These are phyloP conservation scores for Eurypyga helias DNA, from an alignment of 2,113 vertebrate genomes.

Conservation along the genomic window DNA sequence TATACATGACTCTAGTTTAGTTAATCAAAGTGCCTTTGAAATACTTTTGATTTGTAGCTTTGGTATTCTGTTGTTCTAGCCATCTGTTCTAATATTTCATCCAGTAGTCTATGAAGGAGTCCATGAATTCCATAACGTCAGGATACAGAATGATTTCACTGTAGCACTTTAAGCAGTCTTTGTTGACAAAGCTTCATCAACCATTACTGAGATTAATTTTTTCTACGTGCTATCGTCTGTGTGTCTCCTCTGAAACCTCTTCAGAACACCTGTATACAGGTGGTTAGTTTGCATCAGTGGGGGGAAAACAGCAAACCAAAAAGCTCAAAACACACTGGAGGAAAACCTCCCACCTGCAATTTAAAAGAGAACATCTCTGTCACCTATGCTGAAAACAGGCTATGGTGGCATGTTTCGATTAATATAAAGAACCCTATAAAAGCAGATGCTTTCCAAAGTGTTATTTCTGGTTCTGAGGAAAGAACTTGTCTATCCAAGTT, in stretches of 20 bases:
- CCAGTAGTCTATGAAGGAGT: neutral
- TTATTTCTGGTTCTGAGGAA: neutral
- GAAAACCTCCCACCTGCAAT: neutral
- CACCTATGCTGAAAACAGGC: neutral
- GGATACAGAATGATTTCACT: neutral
- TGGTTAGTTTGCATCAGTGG: neutral
- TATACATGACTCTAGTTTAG: neutral
- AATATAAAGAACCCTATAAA: neutral
- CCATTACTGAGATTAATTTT: constrained; percentile 23
- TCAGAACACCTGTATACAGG: neutral
- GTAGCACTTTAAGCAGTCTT: constrained; percentile 35
- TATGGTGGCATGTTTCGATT: neutral
- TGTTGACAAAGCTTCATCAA: constrained; percentile 11
- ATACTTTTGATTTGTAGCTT: constrained; percentile 40
- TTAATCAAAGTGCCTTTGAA: constrained; percentile 58
- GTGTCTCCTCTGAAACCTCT: neutral
- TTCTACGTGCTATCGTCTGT: neutral
- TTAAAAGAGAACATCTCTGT: neutral
- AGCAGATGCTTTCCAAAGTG: neutral
- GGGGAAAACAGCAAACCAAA: neutral
- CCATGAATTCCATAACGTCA: neutral
- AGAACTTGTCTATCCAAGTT: neutral
- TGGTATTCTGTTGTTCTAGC: constrained; percentile 45
- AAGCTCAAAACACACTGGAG: neutral
- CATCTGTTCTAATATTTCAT: constrained; percentile 39